phyloP scores from a whole-genome alignment of 2,797 vertebrate genomes.

The Cuniculus paca region DNA sequence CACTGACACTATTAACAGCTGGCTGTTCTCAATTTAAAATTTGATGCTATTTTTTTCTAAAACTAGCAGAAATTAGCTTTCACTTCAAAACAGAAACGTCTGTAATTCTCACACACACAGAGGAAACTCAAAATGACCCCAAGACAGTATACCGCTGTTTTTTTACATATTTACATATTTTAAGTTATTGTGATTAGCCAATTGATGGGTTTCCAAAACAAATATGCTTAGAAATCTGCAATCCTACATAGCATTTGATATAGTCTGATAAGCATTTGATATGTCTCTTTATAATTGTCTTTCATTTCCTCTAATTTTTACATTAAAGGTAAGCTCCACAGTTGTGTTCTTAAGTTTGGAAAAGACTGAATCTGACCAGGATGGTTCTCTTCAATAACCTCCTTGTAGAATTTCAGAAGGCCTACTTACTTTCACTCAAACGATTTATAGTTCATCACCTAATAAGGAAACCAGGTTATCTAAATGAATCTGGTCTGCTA shows the following conservation, averaged over 20 bases:
- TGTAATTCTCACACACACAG: conserved; percentile 25
- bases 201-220: conserved; percentile 1
- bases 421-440: background rate
- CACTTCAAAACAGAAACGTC: conserved; percentile 31
- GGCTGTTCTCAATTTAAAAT: conserved; percentile 14
- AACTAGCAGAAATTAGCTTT: conserved; percentile 21
- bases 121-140: conserved; percentile 20
- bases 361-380: background rate
- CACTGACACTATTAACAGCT: conserved; percentile 10
- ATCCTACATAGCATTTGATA: background rate
- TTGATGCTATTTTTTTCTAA: background rate
- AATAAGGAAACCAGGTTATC: background rate
- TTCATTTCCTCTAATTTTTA: conserved; percentile 37
- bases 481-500: background rate
- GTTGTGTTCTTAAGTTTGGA: conserved; percentile 41
- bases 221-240: conserved; percentile 43
- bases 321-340: conserved; percentile 34
- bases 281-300: conserved; percentile 18
- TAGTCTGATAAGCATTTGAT: background rate
- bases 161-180: conserved; percentile 31
- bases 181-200: conserved; percentile 12
- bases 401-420: conserved; percentile 1
- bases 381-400: background rate
- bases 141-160: background rate
- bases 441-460: background rate